phyloP scores from a whole-genome alignment of 23 tunicate genomes.

The Aplidium turbinatum region DNA sequence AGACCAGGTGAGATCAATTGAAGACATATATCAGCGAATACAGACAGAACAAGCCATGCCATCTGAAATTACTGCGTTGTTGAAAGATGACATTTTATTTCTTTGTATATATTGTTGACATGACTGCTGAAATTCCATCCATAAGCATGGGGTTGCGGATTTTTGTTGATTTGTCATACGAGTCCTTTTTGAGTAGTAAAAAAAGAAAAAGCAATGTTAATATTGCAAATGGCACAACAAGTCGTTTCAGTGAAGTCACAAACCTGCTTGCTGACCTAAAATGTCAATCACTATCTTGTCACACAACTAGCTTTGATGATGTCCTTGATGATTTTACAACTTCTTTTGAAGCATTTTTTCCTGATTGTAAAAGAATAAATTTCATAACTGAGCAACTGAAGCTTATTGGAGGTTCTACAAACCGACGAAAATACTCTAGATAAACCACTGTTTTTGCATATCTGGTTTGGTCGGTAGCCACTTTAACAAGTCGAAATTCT shows the following conservation, averaged over 20 bases:
- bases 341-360: background rate
- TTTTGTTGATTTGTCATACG: slow-evolving; percentile 15
- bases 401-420: background rate
- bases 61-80: slow-evolving; percentile 8
- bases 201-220: background rate
- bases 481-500: no score
- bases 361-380: background rate
- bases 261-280: slow-evolving; percentile 7
- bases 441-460: slow-evolving; percentile 6
- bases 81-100: slow-evolving; percentile 5
- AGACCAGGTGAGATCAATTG: slow-evolving; percentile 12
- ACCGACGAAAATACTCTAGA: background rate
- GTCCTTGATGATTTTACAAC: background rate
- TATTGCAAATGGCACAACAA: slow-evolving; percentile 1
- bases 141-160: slow-evolving; percentile 19
- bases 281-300: background rate
- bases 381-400: slow-evolving; percentile 7
- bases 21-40: slow-evolving; percentile 10
- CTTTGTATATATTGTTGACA: background rate
- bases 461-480: no score
- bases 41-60: slow-evolving; percentile 5
- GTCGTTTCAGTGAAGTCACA: slow-evolving; percentile 3
- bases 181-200: background rate
- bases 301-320: background rate
- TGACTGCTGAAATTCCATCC: background rate